A percentile compares a stretch with the other conserved stretches of the same genome.
These are phyloP conservation scores for Eufriesea mexicana DNA, from an alignment of 1,140 invertebrate species.

Conservation along the genomic window DNA sequence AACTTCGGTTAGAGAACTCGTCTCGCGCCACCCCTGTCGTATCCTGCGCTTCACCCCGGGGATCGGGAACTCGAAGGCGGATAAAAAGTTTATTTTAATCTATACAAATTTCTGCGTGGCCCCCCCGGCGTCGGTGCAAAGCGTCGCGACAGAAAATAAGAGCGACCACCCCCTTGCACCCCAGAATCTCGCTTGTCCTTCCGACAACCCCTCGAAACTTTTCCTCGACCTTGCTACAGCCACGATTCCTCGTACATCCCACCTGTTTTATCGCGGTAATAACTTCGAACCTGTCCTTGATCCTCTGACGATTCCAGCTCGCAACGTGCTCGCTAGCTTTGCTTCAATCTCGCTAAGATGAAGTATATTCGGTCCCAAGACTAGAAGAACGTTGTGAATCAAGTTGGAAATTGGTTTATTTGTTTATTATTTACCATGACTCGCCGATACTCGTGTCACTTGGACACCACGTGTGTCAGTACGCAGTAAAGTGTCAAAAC, in stretches of 20 bases:
- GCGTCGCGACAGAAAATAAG: constrained; percentile 61
- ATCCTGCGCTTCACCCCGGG: constrained; percentile 16
- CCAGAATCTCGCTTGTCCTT: not conserved
- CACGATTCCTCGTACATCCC: not conserved
- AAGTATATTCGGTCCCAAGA: too few relatives aligned
- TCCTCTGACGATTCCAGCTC: not conserved
- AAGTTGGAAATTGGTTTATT: too few relatives aligned
- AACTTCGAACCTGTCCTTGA: not conserved
- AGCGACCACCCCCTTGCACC: constrained; percentile 34
- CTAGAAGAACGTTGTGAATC: too few relatives aligned
- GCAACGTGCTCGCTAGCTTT: too few relatives aligned
- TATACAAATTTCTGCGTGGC: constrained; percentile 73
- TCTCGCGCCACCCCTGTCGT: constrained; percentile 8
- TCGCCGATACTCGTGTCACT: too few relatives aligned
- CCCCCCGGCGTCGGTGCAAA: constrained; percentile 32
- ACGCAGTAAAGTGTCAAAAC: too few relatives aligned
- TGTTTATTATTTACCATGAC: too few relatives aligned
- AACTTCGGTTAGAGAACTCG: constrained; percentile 13
- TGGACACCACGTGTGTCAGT: too few relatives aligned
- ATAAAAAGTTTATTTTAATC: constrained; percentile 81
- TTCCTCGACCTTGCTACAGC: not conserved
- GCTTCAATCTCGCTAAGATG: too few relatives aligned
- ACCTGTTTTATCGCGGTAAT: not conserved
- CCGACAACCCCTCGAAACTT: constrained; percentile 21
- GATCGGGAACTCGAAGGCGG: constrained; percentile 61